Evolutionary conservation across 1,140 invertebrate genomes (phyloP), one percentile per base, ranked within the genome.

Genomic region (Archegozetes longisetosus): DNA sequence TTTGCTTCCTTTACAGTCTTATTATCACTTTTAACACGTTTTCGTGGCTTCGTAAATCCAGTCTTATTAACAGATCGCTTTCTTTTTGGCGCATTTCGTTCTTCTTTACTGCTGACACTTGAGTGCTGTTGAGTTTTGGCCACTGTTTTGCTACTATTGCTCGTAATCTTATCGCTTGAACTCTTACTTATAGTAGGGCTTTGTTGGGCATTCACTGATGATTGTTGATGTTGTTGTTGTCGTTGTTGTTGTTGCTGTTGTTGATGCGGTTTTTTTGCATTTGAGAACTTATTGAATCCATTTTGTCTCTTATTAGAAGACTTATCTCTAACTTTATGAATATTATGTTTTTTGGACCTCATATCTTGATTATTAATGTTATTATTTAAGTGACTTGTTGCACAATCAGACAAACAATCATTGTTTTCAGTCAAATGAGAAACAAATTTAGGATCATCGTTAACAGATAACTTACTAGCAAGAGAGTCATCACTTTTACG

Each of bases 1-100:
- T n/a, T n/a, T n/a, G n/a, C n/a, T n/a, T n/a, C n/a, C n/a, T n/a
- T n/a, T n/a, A n/a, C n/a, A n/a, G 29, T 52, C 40, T 62, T 59
- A 26, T 63, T 55, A 12, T 53, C 50, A 13, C 64, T 46, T 46
- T 63, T 66, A n/a, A 58, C 60, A 40, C 53, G 25, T 12, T 56
- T 65, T 26, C 64, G 61, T 54, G 64, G 61, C 55, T 68, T 63
- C 20, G 62, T 59, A 22, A 61, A 64, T 55, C 67, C 56, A 55
- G 62, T 61, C 57, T 64, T 63, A 61, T 67, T 65, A 49, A 66
- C 56, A 63, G 62, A 55, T 54, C 67, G 55, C 53, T 63, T 62
- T 62, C 68, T 62, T 64, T 60, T 82, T 17, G 32, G 6, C 17
- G 32, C 32, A 9, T 6, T 6, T 40, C 17, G 6, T 6, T 9